These are phyloP conservation scores for Dicroscelio sp. DNA, from an alignment of 2,888 invertebrate genomes.

Conservation along the genomic window DNA sequence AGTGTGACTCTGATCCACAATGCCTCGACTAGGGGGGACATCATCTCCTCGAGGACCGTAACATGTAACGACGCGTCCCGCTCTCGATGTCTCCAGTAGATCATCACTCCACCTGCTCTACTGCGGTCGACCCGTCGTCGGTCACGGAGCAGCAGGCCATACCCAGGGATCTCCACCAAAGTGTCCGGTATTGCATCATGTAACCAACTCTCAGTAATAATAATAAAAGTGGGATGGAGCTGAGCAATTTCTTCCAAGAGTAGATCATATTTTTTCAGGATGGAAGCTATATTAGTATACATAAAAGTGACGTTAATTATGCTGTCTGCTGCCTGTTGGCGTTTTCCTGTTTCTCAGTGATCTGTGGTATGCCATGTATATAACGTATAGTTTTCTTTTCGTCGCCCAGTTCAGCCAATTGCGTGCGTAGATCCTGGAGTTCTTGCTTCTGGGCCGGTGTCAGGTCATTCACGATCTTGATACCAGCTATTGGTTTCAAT, in stretches of 20 bases:
- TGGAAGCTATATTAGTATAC: constrained; percentile 21
- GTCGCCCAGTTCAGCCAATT: constrained; percentile 90
- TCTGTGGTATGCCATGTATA: neutral
- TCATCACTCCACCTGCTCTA: neutral
- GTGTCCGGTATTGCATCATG: neutral
- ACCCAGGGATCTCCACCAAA: neutral
- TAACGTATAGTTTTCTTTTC: constrained; percentile 55
- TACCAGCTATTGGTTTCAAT: too few species aligned
- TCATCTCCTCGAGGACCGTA: neutral
- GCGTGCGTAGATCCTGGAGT: too few species aligned
- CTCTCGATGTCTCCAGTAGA: neutral
- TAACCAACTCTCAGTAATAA: constrained; percentile 25
- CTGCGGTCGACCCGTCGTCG: neutral
- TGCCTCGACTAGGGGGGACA: neutral
- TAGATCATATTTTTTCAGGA: neutral
- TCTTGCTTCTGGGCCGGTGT: too few species aligned
- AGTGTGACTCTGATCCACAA: neutral
- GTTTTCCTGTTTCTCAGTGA: constrained; percentile 15
- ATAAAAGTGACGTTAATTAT: neutral
- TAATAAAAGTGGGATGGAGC: neutral
- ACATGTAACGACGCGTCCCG: neutral
- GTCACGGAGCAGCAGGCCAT: neutral
- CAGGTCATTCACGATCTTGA: too few species aligned
- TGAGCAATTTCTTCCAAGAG: neutral
- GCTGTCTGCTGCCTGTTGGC: neutral